Base-by-base conservation (phyloP, 2,113 vertebrate genomes). In the Garra rufa region DNA sequence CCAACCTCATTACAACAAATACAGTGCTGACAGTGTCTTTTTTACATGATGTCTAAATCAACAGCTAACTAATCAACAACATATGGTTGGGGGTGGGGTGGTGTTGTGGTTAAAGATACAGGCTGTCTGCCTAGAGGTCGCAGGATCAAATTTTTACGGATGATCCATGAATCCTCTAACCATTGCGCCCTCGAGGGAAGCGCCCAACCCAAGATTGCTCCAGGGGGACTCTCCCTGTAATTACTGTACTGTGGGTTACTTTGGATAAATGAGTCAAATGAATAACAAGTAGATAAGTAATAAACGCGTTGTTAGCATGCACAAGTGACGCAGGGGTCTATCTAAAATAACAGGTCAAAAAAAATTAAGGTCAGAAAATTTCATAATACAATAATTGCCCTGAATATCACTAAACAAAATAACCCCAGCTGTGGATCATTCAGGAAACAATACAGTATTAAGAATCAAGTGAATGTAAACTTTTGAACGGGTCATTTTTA, bases 81-180 rank as follows among this genome's bases (percentile, higher is more conserved):
- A 67, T 30, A 17, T 41, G 80, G 21, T 26, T 30, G 65, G 34
- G 43, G 57, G 59, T 14, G 61, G 78, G 59, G 52, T 24, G 24
- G 5, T 48, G 78, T 48, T 44, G 24, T 21, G 43, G 61, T 34
- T 82, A 55, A 38, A 82, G 28, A 67, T 65, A 21, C 41, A 70
- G 46, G 63, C 19, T 38, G 79, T 52, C 26, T 52, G 44, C 79
- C 63, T 11, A 38, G 63, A 70, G 80, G 80, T 82, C 21, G 1
- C 46, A 70, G 80, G 19, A 34, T 55, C 46, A 26, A 70, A 82
- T 30, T 80, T 17, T 80, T 67, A 67, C 1, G 11, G 59, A 19
- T 48, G 11, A 80, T 67, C 43, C 61, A 67, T 80, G 78, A 80
- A 80, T 67, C 78, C 78, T 67, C 59, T 67, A 80, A 80, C 41